Evolutionary conservation across 1,140 invertebrate genomes (phyloP).

Genomic region (Heliconius hewitsoni): DNA sequence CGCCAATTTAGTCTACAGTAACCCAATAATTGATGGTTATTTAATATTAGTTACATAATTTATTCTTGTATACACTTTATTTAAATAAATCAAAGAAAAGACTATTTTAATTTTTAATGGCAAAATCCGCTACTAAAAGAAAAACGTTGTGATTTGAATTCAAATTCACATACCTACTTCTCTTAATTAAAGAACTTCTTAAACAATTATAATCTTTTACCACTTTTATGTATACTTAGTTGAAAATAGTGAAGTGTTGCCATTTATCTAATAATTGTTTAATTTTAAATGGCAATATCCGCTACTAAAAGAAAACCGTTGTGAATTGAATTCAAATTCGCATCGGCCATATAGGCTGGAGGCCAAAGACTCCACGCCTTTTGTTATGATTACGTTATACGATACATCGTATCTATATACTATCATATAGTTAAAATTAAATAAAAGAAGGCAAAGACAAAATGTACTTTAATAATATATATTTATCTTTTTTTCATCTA

Average conservation of each 20-base stretch:
- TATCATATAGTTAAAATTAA: not conserved
- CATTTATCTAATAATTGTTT: not conserved
- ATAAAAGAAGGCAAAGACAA: not conserved
- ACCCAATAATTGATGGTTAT: not conserved
- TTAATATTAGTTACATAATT: not conserved
- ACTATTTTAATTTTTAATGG: too few relatives aligned
- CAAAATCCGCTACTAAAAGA: too few relatives aligned
- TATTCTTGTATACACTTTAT: too few relatives aligned
- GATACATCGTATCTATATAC: not conserved
- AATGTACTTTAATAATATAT: not conserved
- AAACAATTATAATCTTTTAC: not conserved
- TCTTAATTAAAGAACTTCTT: not conserved
- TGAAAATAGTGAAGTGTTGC: not conserved
- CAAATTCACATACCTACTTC: too few relatives aligned
- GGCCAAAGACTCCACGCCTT: slow-evolving; percentile 47
- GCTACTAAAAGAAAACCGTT: slow-evolving; percentile 54
- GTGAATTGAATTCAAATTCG: slow-evolving; percentile 66
- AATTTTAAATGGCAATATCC: slow-evolving; percentile 44
- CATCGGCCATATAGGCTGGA: slow-evolving; percentile 50
- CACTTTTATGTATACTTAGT: not conserved
- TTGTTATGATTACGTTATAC: slow-evolving; percentile 19
- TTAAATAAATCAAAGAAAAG: too few relatives aligned
- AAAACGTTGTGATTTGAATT: too few relatives aligned
- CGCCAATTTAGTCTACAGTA: not conserved
- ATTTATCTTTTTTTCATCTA: too few relatives aligned